phyloP scores from a whole-genome alignment of 2,797 vertebrate genomes.

The Rhynchotus rufescens region DNA sequence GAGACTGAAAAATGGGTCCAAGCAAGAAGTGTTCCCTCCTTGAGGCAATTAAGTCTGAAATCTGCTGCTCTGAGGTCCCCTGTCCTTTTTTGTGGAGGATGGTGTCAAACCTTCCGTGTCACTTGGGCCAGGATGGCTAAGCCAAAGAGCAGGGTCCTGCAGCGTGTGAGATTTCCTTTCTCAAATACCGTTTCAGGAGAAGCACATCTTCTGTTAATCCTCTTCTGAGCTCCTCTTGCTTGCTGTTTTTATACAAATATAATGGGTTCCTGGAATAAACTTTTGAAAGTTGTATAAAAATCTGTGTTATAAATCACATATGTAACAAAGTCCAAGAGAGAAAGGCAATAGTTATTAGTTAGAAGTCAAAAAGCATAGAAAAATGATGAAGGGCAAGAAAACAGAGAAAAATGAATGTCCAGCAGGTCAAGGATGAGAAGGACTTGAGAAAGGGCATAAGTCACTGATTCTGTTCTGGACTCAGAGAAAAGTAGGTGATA shows the following conservation, averaged over 20 bases:
- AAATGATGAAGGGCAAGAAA: background rate
- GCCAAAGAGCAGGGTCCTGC: background rate
- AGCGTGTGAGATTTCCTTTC: background rate
- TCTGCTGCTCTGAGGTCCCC: accelerated
- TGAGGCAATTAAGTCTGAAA: background rate
- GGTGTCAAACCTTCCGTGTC: background rate
- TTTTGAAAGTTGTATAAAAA: background rate
- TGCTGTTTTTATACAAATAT: background rate
- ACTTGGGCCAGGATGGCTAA: background rate
- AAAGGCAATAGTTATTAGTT: background rate
- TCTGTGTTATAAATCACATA: background rate
- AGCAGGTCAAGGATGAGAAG: background rate
- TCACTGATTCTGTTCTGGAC: background rate
- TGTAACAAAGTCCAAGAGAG: background rate
- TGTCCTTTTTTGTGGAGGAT: background rate
- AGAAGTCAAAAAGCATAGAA: background rate
- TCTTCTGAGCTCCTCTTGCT: background rate
- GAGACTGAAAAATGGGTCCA: background rate
- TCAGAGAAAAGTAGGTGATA: background rate
- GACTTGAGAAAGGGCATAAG: background rate
- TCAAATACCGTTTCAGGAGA: background rate
- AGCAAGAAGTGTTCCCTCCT: background rate
- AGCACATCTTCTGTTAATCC: background rate
- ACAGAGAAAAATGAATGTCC: background rate
- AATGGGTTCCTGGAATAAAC: background rate